phyloP scores from a whole-genome alignment of 1,140 invertebrate species.

The Laupala kohalensis region DNA sequence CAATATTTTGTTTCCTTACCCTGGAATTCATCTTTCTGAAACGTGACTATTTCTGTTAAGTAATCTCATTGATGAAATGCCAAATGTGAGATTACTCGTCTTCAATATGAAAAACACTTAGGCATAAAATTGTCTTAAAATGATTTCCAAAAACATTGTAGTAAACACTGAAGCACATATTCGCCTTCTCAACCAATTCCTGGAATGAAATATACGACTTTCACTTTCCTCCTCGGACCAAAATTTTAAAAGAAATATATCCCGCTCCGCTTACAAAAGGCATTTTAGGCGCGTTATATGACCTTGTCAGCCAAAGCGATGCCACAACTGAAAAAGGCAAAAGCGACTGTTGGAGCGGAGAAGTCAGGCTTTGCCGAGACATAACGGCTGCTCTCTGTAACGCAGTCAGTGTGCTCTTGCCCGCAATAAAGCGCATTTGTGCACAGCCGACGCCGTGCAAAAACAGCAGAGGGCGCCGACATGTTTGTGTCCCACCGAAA shows the following conservation, averaged over 20 bases:
- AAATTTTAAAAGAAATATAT: background rate
- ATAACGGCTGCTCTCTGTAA: too few species aligned
- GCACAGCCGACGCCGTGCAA: background rate
- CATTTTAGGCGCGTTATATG: background rate
- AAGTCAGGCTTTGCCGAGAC: too few species aligned
- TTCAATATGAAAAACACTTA: too few species aligned
- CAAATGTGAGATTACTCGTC: too few species aligned
- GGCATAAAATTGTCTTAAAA: background rate
- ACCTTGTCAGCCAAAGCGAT: background rate
- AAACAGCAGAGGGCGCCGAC: background rate
- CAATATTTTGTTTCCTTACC: too few species aligned
- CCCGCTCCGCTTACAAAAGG: background rate
- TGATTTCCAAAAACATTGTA: background rate
- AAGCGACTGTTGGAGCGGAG: too few species aligned
- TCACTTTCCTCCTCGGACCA: background rate
- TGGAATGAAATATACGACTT: background rate
- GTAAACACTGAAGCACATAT: background rate
- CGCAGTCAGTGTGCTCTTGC: too few species aligned
- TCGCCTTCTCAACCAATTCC: background rate
- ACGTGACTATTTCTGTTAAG: too few species aligned
- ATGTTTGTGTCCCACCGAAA: background rate
- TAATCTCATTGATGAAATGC: too few species aligned
- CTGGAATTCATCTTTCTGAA: too few species aligned
- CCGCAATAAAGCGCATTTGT: background rate
- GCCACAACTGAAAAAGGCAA: background rate